Base-by-base conservation (phyloP, 37 sponge, comb jelly and placozoan species). In the Chondrilla cf. caribensis region DNA sequence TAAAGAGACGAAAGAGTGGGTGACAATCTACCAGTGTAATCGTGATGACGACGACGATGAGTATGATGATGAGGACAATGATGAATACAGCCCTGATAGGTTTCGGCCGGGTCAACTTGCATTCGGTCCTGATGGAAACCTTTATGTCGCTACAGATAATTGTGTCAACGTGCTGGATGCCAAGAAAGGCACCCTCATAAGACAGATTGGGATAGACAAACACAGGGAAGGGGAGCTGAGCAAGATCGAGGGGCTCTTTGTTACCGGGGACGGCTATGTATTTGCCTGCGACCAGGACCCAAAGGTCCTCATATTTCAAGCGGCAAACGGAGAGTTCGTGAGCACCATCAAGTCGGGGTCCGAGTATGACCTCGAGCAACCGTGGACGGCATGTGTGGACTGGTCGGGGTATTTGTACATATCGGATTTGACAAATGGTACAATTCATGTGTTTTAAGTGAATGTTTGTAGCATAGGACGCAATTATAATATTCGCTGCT, bases 1-100 rank as follows among this genome's bases (percentile, higher is more conserved):
- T 9, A 40, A 17, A 5, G 76, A 37, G 24, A 9, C n/a, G 1
- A 9, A 17, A 2, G 42, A 73, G 21, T 73, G 76, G 76, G 76
- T 43, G 41, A 73, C 41, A 21, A 5, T 73, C 44, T 73, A 73
- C 41, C 41, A 37, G 31, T 1, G 76, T 7, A 38, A 73, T 14
- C 38, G 36, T 39, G 76, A 39, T 24, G 76, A 73, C 41, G 76
- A 73, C 18, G 41, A 73, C 38, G 76, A 73, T 22, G 76, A 73
- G 19, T 41, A 37, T 1, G 42, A 73, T 0, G 42, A 73, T 1
- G 21, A 73, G 0, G 76, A 73, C 40, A 36, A 68, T 31, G 76
- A 73, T 73, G 76, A 73, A 42, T 73, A 8, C 36, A 37, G 36
- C 15, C 76, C 76, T 17, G 44, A 40, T n/a, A 37, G 43, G 18